Percentiles rank a stretch among this genome's conserved stretches.
phyloP scores from a whole-genome alignment of 2,113 vertebrate species.

The Benitochromis conjunctus region DNA sequence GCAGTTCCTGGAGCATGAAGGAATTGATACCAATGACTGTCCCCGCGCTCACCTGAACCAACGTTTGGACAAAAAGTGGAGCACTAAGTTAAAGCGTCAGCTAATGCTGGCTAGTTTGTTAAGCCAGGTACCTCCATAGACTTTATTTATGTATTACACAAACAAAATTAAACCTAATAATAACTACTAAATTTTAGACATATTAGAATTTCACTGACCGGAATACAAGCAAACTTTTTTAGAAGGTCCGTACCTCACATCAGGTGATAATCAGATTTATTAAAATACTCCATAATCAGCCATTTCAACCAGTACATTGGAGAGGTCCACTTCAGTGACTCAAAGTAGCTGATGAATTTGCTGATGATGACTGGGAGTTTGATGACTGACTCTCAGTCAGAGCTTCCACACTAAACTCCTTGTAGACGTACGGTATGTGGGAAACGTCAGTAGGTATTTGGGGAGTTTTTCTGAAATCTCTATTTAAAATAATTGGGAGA shows the following conservation, averaged over 20 bases:
- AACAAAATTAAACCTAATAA: not conserved
- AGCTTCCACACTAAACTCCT: not conserved
- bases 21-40: not conserved
- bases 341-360: not conserved
- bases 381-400: not conserved
- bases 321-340: not conserved
- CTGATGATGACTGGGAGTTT: not conserved
- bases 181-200: not conserved
- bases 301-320: not conserved
- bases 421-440: rapidly evolving
- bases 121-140: not conserved
- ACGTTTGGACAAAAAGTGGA: not conserved
- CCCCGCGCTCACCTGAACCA: not conserved
- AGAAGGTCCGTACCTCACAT: not conserved
- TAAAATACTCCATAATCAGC: too few relatives aligned
- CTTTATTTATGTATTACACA: not conserved
- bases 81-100: not conserved
- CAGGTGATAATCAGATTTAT: not conserved
- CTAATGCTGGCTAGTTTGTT: not conserved
- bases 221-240: not conserved
- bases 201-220: not conserved
- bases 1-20: not conserved
- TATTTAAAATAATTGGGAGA: not conserved
- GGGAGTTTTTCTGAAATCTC: not conserved
- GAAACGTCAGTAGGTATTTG: not conserved